Evolutionary conservation across 2,888 invertebrate species (phyloP), one percentile per base, ranked within the genome.

Genomic region (Troides oblongomaculatus): DNA sequence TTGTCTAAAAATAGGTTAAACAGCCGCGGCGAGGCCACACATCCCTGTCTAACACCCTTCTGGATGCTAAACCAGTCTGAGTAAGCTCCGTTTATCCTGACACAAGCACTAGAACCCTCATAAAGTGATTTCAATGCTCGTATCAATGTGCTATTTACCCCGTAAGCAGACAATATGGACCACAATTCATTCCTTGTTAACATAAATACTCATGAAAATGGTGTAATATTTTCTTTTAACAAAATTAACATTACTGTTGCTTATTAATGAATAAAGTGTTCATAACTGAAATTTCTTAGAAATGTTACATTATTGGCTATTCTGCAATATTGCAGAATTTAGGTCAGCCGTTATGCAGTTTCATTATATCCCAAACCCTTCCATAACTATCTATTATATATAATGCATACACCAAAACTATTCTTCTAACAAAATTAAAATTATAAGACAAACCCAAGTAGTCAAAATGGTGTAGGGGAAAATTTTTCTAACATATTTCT

Each of bases 331-430:
- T 53, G 4, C 8, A 53, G 8, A 53, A 4, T 5, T 53, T 53
- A 18, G 4, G 14, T 58, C 23, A 58, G 57, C 23, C 1, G 57
- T 58, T 58, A 58, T 58, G 57, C 57, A 58, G 23, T 58, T 58
- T 58, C 57, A 23, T 23, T 58, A 23, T 63, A 62, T 60, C 68
- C 73, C 64, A 64, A 72, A 67, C 57, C 68, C 46, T 58, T 70
- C 63, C 60, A 64, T 58, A 58, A 53, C n/a, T 50, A 25, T 59
- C 39, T 61, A 64, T 23, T 18, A 59, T 58, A 58, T 46, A 64
- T 53, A 68, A 62, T 65, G 25, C 62, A 65, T 61, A 62, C 46
- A 65, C 25, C 64, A 53, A 61, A 53, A 64, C 25, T 50, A 53
- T 60, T 43, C 43, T 30, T 56, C 56, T 57, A 62, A 60, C 56